Percentiles rank a stretch among this genome's conserved stretches.
These are phyloP conservation scores for Euphydryas editha DNA, from an alignment of 2,888 invertebrate species.

Conservation along the genomic window DNA sequence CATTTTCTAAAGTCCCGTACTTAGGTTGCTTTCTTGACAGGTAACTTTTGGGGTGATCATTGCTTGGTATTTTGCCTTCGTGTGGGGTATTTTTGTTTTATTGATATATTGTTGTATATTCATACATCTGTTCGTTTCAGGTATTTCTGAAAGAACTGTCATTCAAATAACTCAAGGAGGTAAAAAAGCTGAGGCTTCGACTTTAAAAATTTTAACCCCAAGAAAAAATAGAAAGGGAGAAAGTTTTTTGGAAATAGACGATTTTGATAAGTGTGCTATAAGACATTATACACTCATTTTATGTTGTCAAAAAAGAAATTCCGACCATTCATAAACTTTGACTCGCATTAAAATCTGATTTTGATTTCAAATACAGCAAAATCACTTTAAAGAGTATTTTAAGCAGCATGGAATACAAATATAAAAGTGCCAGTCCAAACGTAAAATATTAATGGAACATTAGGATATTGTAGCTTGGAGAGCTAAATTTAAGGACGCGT, in stretches of 20 bases:
- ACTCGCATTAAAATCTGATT: neutral
- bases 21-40: neutral
- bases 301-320: neutral
- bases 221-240: neutral
- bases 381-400: neutral
- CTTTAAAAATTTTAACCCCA: slow-evolving; percentile 1
- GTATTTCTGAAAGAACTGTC: slow-evolving; percentile 7
- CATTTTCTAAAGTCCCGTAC: neutral
- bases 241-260: neutral
- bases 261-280: slow-evolving; percentile 5
- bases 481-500: neutral
- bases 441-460: slow-evolving; percentile 9
- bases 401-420: neutral
- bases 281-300: slow-evolving; percentile 2
- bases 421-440: slow-evolving; percentile 6
- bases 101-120: neutral
- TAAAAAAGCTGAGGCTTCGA: neutral
- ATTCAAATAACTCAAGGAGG: slow-evolving; percentile 3
- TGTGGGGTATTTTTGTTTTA: neutral
- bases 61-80: neutral
- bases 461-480: slow-evolving; percentile 2
- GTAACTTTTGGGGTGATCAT: neutral
- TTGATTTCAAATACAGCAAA: slow-evolving; percentile 6
- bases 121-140: slow-evolving; percentile 4
- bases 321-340: no score